Conservation (phyloP, 2,113 vertebrate genomes). For the Nipponia nippon region DNA sequence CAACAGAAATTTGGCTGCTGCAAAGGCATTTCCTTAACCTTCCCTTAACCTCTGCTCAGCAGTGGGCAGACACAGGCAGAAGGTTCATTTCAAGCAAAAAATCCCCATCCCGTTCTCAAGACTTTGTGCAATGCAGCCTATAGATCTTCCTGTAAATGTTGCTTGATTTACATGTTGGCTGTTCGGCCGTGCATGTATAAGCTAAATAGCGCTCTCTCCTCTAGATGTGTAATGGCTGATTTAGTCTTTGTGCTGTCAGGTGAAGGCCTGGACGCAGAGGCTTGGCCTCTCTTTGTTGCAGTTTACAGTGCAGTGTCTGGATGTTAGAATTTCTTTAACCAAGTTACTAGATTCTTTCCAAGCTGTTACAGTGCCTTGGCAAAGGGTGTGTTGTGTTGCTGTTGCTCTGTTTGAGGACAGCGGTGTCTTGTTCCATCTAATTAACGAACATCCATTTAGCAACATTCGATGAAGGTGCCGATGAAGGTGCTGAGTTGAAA, state of each 20-base stretch:
- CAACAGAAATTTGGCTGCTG: background rate
- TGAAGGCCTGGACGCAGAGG: background rate
- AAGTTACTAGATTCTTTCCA: background rate
- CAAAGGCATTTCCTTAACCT: slow-evolving; percentile 31
- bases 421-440: background rate
- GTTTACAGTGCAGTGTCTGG: background rate
- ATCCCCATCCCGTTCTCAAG: background rate
- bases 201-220: background rate
- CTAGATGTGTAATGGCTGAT: background rate
- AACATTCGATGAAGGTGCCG: background rate
- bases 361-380: background rate
- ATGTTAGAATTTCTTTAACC: background rate
- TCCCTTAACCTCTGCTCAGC: slow-evolving; percentile 22
- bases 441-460: background rate
- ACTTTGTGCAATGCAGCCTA: background rate
- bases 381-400: background rate
- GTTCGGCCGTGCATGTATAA: background rate
- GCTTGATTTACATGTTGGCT: background rate
- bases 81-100: slow-evolving; percentile 3
- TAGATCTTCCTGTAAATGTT: background rate
- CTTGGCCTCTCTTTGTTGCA: background rate
- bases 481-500: background rate
- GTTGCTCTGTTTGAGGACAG: background rate
- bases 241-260: background rate
- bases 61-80: background rate